phyloP scores from a whole-genome alignment of 2,888 invertebrate species.

The Ectropis crepuscularia region DNA sequence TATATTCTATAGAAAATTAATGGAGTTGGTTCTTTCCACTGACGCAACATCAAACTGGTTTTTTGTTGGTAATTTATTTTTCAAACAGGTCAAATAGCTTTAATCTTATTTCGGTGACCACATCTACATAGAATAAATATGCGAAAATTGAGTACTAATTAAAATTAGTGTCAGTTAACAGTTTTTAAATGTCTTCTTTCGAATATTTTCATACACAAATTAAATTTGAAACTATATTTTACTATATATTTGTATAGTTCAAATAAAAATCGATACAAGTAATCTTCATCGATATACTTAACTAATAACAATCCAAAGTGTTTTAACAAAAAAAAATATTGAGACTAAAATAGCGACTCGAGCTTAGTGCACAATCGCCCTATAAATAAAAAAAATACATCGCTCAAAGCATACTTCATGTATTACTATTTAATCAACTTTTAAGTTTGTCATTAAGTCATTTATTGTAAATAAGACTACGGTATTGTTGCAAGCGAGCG shows the following conservation, averaged over 20 bases:
- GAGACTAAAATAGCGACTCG: slow-evolving; percentile 6
- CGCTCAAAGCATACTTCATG: not conserved
- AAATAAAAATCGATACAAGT: slow-evolving; percentile 18
- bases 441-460: not conserved
- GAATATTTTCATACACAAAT: too few relatives aligned
- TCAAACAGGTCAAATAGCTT: too few relatives aligned
- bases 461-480: not conserved
- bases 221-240: too few relatives aligned
- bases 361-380: not conserved
- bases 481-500: not conserved
- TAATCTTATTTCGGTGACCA: too few relatives aligned
- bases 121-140: too few relatives aligned
- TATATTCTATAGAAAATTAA: too few relatives aligned
- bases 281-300: slow-evolving; percentile 22
- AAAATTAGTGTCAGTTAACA: too few relatives aligned
- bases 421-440: not conserved
- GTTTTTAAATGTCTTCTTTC: too few relatives aligned
- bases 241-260: not conserved
- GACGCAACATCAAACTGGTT: too few relatives aligned
- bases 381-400: slow-evolving; percentile 10
- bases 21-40: too few relatives aligned
- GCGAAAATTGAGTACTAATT: too few relatives aligned
- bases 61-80: too few relatives aligned
- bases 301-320: slow-evolving; percentile 37
- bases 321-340: slow-evolving; percentile 22